phyloP scores from a whole-genome alignment of 2,888 invertebrate genomes.

The Opisthograptis luteolata region DNA sequence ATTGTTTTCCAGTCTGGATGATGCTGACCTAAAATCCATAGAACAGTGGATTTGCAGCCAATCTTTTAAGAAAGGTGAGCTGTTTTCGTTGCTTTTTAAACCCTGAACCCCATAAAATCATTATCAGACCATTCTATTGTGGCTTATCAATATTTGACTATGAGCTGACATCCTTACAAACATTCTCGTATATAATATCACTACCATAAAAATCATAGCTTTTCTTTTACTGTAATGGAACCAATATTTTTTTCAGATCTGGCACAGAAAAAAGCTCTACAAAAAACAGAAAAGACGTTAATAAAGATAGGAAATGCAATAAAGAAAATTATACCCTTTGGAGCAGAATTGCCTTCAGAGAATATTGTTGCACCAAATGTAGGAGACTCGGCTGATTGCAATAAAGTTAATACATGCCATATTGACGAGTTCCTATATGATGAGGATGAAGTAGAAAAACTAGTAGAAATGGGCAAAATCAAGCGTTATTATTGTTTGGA shows the following conservation, averaged over 20 bases:
- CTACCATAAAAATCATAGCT: too few relatives aligned
- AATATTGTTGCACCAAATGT: constrained; percentile 66
- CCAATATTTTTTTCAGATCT: constrained; percentile 71
- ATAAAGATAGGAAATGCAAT: constrained; percentile 64
- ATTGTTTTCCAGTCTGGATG: constrained; percentile 59
- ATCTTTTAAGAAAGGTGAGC: constrained; percentile 65
- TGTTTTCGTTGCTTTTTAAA: neutral
- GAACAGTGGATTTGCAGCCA: constrained; percentile 71
- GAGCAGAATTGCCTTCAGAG: constrained; percentile 70
- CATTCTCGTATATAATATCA: too few relatives aligned
- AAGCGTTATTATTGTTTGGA: constrained; percentile 66
- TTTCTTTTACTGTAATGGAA: too few relatives aligned
- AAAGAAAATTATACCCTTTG: constrained; percentile 67
- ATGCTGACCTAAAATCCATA: constrained; percentile 56
- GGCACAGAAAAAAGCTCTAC: constrained; percentile 52
- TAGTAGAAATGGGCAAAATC: constrained; percentile 63
- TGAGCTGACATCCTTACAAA: too few relatives aligned
- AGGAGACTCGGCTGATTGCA: constrained; percentile 82
- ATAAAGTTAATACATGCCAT: constrained; percentile 81
- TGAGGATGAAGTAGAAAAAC: constrained; percentile 83
- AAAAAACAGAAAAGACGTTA: constrained; percentile 56
- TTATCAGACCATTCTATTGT: too few relatives aligned
- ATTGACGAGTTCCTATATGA: constrained; percentile 89
- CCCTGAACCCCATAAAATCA: neutral
- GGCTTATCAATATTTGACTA: too few relatives aligned